Evolutionary conservation across 1,140 invertebrate species (phyloP).

Genomic region (Chironomus tepperi): DNA sequence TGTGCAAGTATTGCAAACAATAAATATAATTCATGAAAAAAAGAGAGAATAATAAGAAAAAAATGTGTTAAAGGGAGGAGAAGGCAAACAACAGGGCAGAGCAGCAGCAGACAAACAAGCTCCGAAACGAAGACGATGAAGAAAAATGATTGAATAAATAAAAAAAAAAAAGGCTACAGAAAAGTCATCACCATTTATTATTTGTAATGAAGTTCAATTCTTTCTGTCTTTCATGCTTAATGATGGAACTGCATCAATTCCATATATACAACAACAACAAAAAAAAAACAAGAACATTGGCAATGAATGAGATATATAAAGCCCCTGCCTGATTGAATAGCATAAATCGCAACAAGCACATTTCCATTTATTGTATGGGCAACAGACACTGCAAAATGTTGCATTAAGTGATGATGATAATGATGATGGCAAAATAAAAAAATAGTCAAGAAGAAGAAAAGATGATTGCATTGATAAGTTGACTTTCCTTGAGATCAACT

Average conservation of each 20-base stretch:
- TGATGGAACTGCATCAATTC: neutral
- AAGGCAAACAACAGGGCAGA: neutral
- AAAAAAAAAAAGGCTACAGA: neutral
- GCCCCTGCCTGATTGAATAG: neutral
- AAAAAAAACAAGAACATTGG: neutral
- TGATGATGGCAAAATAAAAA: neutral
- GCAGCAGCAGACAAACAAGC: neutral
- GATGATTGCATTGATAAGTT: conserved; percentile 11
- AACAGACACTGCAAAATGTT: neutral
- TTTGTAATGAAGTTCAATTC: conserved; percentile 9
- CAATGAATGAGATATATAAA: too few relatives aligned
- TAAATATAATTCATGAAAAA: neutral
- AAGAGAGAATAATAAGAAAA: neutral
- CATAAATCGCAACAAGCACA: conserved; percentile 4
- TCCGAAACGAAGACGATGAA: neutral
- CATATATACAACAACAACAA: too few relatives aligned
- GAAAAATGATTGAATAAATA: neutral
- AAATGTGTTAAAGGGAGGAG: neutral
- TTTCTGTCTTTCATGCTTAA: neutral
- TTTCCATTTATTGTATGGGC: neutral
- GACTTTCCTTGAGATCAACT: conserved; percentile 1
- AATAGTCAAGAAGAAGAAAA: neutral
- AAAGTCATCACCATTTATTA: conserved; percentile 14
- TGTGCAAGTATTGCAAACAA: neutral
- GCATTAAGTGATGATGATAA: conserved; percentile 11